Evolutionary conservation across 2,888 invertebrate genomes (phyloP).

Genomic region (Cataglyphis cursor): DNA sequence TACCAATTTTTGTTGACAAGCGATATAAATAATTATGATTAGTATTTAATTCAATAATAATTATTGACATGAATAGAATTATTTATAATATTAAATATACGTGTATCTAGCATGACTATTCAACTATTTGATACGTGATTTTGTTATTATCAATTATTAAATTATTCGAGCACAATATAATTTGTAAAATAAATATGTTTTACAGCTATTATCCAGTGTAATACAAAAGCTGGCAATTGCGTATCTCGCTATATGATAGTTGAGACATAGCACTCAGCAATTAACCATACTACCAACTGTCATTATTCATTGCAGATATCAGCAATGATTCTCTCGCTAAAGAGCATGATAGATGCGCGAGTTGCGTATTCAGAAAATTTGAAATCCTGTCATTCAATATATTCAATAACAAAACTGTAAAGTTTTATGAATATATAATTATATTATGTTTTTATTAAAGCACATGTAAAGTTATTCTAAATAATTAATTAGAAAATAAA

Average conservation of each 20-base stretch:
- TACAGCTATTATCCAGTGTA: neutral
- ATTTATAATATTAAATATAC: neutral
- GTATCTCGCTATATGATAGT: neutral
- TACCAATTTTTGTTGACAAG: conserved; percentile 10
- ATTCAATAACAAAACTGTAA: neutral
- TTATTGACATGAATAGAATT: conserved; percentile 9
- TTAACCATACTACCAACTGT: conserved; percentile 29
- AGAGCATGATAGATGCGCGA: neutral
- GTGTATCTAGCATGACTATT: neutral
- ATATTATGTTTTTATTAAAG: conserved; percentile 12
- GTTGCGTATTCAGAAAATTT: conserved; percentile 12
- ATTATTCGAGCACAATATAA: neutral
- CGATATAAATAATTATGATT: conserved; percentile 13
- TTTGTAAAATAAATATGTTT: conserved; percentile 23
- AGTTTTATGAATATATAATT: conserved; percentile 4
- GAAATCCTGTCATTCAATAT: conserved; percentile 14
- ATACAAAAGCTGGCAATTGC: conserved; percentile 2
- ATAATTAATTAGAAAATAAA: conserved; percentile 2
- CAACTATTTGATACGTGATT: conserved; percentile 12
- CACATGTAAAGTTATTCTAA: neutral
- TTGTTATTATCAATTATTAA: neutral
- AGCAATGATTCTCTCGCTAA: neutral
- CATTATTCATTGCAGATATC: conserved; percentile 44
- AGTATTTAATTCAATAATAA: conserved; percentile 18
- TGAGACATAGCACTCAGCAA: conserved; percentile 27